Percentiles rank a stretch among this genome's conserved stretches.
Evolutionary conservation across 2,113 vertebrate species (phyloP).

Genomic region (Pedionomus torquatus): DNA sequence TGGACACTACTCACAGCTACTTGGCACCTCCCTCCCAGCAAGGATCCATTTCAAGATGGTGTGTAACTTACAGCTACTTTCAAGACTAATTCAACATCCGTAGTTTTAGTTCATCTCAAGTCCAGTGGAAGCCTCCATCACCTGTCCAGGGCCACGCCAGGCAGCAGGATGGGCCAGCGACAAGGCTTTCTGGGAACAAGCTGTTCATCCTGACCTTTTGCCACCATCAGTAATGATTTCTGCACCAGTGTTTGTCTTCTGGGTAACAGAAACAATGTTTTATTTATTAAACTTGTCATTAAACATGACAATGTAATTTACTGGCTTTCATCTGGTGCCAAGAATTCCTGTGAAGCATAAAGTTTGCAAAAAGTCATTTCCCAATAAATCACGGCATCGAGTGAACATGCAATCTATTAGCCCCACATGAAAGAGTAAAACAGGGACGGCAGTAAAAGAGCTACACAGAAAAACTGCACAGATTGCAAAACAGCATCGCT

Average conservation of each 20-base stretch:
- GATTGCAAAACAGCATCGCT: not conserved
- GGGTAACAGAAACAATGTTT: constrained; percentile 50
- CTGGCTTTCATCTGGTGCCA: constrained; percentile 67
- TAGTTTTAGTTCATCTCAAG: not conserved
- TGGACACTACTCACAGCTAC: not conserved
- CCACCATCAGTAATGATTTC: constrained; percentile 1
- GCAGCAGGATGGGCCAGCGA: not conserved
- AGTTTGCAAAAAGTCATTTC: constrained; percentile 34
- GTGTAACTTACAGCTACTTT: not conserved
- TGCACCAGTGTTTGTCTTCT: constrained; percentile 44
- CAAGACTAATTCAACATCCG: not conserved
- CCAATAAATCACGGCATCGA: not conserved
- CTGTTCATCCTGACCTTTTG: not conserved
- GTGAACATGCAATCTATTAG: not conserved
- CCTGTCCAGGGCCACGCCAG: not conserved
- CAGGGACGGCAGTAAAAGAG: not conserved
- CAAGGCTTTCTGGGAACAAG: not conserved
- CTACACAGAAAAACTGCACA: not conserved
- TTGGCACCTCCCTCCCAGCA: not conserved
- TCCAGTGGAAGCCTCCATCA: rapidly evolving
- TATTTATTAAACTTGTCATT: constrained; percentile 67
- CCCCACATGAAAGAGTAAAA: not conserved
- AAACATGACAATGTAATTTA: constrained; percentile 60
- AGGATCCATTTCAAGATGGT: rapidly evolving
- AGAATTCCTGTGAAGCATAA: constrained; percentile 17